These are phyloP conservation scores for Merluccius polli DNA, from an alignment of 2,797 vertebrate species.

Conservation along the genomic window DNA sequence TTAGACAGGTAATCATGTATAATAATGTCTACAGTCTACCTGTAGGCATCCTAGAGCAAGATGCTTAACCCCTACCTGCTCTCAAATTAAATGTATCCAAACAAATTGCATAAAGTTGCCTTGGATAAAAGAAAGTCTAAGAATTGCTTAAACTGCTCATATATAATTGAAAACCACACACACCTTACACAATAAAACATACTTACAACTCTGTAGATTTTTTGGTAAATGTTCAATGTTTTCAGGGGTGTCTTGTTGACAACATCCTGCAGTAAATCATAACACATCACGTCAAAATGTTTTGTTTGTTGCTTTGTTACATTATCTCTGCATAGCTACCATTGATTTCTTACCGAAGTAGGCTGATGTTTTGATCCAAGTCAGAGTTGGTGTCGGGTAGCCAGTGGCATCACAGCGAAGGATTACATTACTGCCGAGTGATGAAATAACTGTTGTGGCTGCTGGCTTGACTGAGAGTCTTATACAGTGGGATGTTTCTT, in stretches of 20 bases:
- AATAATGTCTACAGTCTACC: too few species aligned
- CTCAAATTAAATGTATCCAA: too few species aligned
- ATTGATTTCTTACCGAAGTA: constrained; percentile 69
- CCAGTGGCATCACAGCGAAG: constrained; percentile 87
- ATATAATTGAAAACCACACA: too few species aligned
- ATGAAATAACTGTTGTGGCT: constrained; percentile 84
- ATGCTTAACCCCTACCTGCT: too few species aligned
- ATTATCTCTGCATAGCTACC: not conserved
- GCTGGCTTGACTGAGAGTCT: constrained; percentile 87
- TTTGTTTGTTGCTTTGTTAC: not conserved
- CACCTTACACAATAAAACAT: not conserved
- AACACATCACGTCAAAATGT: constrained; percentile 7
- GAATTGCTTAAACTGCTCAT: too few species aligned
- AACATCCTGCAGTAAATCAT: constrained; percentile 62
- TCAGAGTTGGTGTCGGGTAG: constrained; percentile 84
- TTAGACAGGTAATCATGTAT: too few species aligned
- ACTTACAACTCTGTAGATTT: constrained; percentile 65
- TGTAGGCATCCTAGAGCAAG: too few species aligned
- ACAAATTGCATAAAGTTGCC: too few species aligned
- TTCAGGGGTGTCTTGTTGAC: constrained; percentile 42
- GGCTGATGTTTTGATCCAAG: constrained; percentile 78
- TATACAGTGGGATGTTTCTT: constrained; percentile 78
- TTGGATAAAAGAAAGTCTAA: too few species aligned
- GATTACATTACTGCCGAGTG: constrained; percentile 84
- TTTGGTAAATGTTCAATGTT: constrained; percentile 54